Evolutionary conservation across 2,888 invertebrate species (phyloP), one percentile per base, ranked within the genome.

Genomic region (Drosophila demipolita): DNA sequence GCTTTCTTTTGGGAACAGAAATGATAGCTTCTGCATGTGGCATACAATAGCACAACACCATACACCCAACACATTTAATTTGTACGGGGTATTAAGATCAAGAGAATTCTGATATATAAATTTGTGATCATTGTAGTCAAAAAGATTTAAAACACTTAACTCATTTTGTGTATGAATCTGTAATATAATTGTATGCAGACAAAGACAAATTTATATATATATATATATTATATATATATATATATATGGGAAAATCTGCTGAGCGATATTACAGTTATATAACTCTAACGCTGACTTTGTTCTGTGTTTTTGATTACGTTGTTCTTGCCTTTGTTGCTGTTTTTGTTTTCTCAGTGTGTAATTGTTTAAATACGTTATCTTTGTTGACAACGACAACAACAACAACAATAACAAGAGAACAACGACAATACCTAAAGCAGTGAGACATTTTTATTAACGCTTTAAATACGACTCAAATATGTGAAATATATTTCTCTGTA

Each of bases 351-450:
- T 60, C 65, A 63, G 64, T 74, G 29, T 70, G 50, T 59, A 66
- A 74, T 66, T 71, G 64, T 69, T 73, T 73, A 32, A 68, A 60
- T 65, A 58, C 64, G 64, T 73, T 74, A 74, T 74, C 74, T 73
- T 73, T 73, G 74, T 73, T 73, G 68, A 61, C 64, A 49, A 50
- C 32, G 36, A 61, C 60, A 61, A 35, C 23, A 36, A 1, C 35
- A 12, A 69, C 59, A 57, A 58, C 23, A 11, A 26, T 17, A 11
- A 17, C 11, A 38, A 54, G n/a, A 55, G 23, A 23, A 23, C 23
- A 23, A 23, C 23, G 23, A 50, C 62, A 40, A 53, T 60, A 29
- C 5, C 17, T 17, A 29, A 26, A 49, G 9, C 29, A 45, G 23
- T 1, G 15, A 8, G 8, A 49, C 17, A 29, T 26, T 29, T 49